These are phyloP conservation scores for Emydoidea blandingii DNA, from an alignment of 2,797 vertebrate species.

Conservation along the genomic window DNA sequence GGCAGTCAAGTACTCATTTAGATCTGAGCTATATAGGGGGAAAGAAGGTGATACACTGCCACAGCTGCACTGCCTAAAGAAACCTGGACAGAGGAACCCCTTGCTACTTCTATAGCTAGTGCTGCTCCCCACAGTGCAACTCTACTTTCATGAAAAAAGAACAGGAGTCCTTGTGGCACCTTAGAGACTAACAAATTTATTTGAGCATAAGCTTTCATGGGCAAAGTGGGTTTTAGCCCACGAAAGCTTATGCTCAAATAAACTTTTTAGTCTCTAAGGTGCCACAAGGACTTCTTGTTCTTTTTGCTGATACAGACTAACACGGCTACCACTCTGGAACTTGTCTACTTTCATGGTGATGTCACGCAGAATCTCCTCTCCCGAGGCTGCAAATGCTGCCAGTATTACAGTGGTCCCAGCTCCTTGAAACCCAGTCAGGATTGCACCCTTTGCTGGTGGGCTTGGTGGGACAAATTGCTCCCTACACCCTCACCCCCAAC, in stretches of 20 bases:
- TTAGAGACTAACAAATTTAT: too few species aligned
- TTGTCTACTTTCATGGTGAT: not conserved
- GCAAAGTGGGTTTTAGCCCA: too few species aligned
- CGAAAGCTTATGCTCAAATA: too few species aligned
- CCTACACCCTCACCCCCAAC: not conserved
- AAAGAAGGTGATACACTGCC: conserved; percentile 16
- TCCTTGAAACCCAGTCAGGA: not conserved
- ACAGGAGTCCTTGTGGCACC: too few species aligned
- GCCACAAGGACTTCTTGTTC: too few species aligned
- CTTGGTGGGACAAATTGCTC: not conserved
- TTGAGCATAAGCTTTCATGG: too few species aligned
- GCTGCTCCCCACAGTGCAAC: not conserved
- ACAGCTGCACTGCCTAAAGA: not conserved
- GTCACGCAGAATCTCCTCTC: conserved; percentile 11
- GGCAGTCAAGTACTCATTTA: not conserved
- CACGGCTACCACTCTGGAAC: too few species aligned
- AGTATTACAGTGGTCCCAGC: not conserved
- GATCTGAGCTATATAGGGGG: not conserved
- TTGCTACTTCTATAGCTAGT: not conserved
- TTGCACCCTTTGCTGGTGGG: not conserved
- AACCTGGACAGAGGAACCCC: not conserved
- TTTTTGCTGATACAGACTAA: too few species aligned
- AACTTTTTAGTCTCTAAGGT: too few species aligned
- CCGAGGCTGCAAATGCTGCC: not conserved
- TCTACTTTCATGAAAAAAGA: not conserved